Evolutionary conservation across 2,888 invertebrate species (phyloP).

Genomic region (Eupithecia exiguata): DNA sequence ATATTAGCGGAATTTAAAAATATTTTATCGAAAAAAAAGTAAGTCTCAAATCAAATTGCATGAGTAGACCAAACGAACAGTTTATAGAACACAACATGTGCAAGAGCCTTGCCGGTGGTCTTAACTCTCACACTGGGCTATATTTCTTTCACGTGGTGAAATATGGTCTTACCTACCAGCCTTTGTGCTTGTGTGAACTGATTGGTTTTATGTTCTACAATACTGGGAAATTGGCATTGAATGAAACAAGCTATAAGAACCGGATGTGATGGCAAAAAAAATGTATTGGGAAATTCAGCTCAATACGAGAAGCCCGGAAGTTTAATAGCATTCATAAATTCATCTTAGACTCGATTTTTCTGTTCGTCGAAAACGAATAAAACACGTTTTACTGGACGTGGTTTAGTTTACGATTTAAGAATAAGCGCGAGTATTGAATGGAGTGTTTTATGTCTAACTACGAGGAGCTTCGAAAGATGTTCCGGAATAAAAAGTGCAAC

Average conservation of each 20-base stretch:
- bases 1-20: too few relatives aligned
- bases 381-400: background rate
- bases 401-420: background rate
- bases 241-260: background rate
- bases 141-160: constrained; percentile 21
- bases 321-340: background rate
- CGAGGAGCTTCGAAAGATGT: background rate
- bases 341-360: background rate
- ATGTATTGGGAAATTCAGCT: constrained; percentile 1
- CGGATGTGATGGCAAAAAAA: constrained; percentile 1
- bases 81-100: background rate
- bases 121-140: constrained; percentile 11
- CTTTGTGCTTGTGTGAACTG: constrained; percentile 5
- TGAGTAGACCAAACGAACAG: background rate
- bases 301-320: background rate
- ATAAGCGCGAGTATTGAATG: background rate
- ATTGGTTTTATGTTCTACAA: background rate
- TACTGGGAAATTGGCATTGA: constrained; percentile 1
- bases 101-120: background rate
- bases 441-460: background rate
- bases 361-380: background rate
- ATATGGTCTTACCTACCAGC: constrained; percentile 3
- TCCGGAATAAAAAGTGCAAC: background rate
- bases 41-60: too few relatives aligned
- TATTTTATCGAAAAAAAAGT: too few relatives aligned